Evolutionary conservation across 2,113 vertebrate genomes (phyloP).

Genomic region (Rhineura floridana): DNA sequence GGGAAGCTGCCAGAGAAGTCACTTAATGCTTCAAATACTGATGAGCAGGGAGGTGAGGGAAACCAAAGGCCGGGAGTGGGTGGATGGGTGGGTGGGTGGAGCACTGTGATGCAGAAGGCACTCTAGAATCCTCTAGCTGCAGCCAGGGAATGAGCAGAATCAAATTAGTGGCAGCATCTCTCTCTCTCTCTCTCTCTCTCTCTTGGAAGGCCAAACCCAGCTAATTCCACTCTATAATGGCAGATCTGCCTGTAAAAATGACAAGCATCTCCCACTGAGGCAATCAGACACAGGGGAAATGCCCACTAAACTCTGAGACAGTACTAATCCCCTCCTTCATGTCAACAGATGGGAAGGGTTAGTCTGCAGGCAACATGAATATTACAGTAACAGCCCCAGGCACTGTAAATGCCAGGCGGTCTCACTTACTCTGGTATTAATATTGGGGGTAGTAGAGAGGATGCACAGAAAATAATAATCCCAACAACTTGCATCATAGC

Average conservation of each 20-base stretch:
- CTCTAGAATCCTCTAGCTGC: background rate
- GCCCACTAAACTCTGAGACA: constrained; percentile 6
- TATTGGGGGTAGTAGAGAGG: background rate
- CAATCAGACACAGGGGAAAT: constrained; percentile 21
- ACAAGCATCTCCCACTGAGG: constrained; percentile 5
- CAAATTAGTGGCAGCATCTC: background rate
- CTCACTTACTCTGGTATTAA: background rate
- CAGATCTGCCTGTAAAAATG: constrained; percentile 10
- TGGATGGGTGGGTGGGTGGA: background rate
- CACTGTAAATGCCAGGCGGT: background rate
- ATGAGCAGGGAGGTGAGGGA: background rate
- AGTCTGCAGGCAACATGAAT: constrained; percentile 19
- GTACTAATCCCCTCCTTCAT: background rate
- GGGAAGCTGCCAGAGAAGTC: background rate
- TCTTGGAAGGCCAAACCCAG: background rate
- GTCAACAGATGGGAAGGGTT: constrained; percentile 22
- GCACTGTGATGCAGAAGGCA: background rate
- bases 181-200: background rate
- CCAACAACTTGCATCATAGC: too few species aligned
- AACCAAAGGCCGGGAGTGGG: background rate
- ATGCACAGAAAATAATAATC: background rate
- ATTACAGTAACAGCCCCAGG: constrained; percentile 22
- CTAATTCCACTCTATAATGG: background rate
- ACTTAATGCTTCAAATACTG: background rate
- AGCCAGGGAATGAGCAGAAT: background rate